These are phyloP conservation scores for Paracyclopina nana DNA, from an alignment of 1,140 invertebrate species.

Conservation along the genomic window DNA sequence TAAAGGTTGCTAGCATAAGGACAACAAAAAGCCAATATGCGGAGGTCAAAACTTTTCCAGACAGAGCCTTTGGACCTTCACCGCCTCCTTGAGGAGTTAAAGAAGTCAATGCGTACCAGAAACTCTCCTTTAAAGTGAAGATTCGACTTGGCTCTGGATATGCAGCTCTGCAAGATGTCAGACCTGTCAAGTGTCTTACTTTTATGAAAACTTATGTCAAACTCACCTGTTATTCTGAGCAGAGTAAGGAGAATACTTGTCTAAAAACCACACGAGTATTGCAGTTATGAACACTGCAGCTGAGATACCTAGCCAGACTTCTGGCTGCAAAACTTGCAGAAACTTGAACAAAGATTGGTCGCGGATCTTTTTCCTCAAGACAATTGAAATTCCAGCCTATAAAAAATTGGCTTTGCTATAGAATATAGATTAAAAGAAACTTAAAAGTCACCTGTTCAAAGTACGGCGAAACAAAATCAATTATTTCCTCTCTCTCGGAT, in stretches of 20 bases:
- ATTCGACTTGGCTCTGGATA: constrained; percentile 40
- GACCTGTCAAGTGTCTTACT: no score
- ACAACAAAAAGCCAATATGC: constrained; percentile 85
- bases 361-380: constrained; percentile 56
- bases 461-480: constrained; percentile 77
- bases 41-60: constrained; percentile 58
- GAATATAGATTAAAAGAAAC: no score
- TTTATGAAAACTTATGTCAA: no score
- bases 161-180: no score
- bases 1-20: constrained; percentile 81
- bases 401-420: no score
- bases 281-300: constrained; percentile 58
- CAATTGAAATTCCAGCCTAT: constrained; percentile 58
- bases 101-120: constrained; percentile 81
- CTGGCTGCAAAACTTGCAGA: constrained; percentile 63
- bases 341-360: constrained; percentile 74
- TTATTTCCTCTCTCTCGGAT: constrained; percentile 70
- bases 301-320: constrained; percentile 76
- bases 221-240: constrained; percentile 56
- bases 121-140: constrained; percentile 35
- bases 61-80: constrained; percentile 57
- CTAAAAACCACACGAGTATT: constrained; percentile 65
- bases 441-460: constrained; percentile 38
- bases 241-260: constrained; percentile 71
- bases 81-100: constrained; percentile 78